Base-by-base conservation (phyloP, 2,888 invertebrate genomes). In the Tetrapedia diversipes region DNA sequence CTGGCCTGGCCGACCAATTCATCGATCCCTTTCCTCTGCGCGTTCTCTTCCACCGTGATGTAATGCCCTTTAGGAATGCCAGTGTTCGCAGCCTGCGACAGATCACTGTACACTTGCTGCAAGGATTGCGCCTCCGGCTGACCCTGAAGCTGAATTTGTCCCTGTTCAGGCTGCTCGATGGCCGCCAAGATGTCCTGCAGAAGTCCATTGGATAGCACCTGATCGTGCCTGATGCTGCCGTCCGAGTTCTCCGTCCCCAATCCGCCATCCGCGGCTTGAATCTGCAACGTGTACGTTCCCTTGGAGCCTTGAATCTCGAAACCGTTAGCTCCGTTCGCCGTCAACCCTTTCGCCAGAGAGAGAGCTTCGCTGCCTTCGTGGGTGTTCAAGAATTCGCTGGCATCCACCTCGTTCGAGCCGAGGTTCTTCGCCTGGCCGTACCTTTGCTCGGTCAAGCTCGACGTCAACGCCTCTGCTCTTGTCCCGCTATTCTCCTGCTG, bases 141-240 rank as follows among this genome's bases (percentile, higher is more conserved):
- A 10, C 74, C 87, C 73, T 91, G 88, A 37, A 90, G 71, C 66
- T 88, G 86, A 27, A 90, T 72, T 0, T 80, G 85, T 8, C 86
- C 88, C 2, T 79, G 79, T 6, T 85, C 86, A 0, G 96, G 96
- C 79, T 96, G 95, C 87, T 97, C 97, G 57, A 97, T 96, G 0
- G 97, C 97, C 76, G 96, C 95, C 2, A 97, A 90, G 68, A 97
- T 96, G 63, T 96, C 96, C 88, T 97, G 96, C 1, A 97, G 90
- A 0, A 97, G 92, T 1, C 96, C 96, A 88, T 96, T 95, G 0
- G 96, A 96, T 0, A 97, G 91, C 0, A 97, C 93, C 89, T 96
- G 96, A 16, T 95, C 95, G 85, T 97, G 97, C 14, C 92, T 91
- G 61, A 96, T 94, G 27, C 87, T 93, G 80, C 93, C 93, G 10